These are phyloP conservation scores for Dolichoris vasculosae DNA, from an alignment of 1,140 invertebrate genomes.

Conservation along the genomic window DNA sequence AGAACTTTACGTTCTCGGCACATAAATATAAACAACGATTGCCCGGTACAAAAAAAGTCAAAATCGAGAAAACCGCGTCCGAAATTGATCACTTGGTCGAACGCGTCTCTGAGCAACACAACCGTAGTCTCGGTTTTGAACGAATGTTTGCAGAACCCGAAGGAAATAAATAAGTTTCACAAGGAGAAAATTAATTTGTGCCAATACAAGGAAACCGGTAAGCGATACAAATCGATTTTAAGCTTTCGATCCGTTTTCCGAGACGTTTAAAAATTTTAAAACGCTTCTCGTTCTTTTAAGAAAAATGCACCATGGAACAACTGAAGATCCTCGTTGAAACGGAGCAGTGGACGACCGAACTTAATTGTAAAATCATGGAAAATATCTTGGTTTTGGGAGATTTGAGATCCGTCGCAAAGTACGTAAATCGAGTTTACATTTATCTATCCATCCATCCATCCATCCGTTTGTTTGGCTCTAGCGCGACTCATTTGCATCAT, in stretches of 20 bases:
- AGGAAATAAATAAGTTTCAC: not conserved
- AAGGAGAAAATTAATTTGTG: not conserved
- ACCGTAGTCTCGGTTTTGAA: not conserved
- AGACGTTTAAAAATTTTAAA: not conserved
- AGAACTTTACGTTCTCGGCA: slow-evolving; percentile 29
- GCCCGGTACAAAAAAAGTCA: not conserved
- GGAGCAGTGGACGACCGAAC: slow-evolving; percentile 58
- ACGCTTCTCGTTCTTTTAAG: slow-evolving; percentile 54
- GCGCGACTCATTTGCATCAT: not conserved
- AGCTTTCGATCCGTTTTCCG: not conserved
- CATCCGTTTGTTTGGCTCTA: too few relatives aligned
- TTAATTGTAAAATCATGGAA: slow-evolving; percentile 58
- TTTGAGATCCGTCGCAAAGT: slow-evolving; percentile 52
- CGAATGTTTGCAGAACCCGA: not conserved
- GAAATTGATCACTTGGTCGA: not conserved
- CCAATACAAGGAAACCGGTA: not conserved
- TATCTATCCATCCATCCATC: slow-evolving; percentile 1
- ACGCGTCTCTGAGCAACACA: slow-evolving; percentile 14
- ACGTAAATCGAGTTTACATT: not conserved
- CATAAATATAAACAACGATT: not conserved
- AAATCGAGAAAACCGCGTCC: not conserved
- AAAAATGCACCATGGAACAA: slow-evolving; percentile 58
- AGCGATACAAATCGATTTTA: not conserved
- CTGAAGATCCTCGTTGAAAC: slow-evolving; percentile 55
- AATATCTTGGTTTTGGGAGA: slow-evolving; percentile 50